These are phyloP conservation scores for Rugalucina vietnamica DNA, from an alignment of 2,888 invertebrate species.

Conservation along the genomic window DNA sequence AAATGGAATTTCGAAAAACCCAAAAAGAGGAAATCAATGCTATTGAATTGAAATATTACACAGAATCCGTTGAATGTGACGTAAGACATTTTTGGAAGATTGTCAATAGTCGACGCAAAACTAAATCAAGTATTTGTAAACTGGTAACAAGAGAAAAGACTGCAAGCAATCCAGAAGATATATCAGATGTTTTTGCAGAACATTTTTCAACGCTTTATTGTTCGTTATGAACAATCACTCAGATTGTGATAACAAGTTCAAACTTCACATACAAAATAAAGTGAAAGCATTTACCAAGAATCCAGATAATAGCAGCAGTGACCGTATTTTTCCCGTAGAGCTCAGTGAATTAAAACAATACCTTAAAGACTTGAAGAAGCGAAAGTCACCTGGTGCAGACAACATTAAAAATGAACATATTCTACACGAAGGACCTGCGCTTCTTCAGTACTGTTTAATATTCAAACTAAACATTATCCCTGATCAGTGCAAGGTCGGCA, in stretches of 20 bases:
- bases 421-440: background rate
- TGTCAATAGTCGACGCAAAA: too few species aligned
- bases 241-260: background rate
- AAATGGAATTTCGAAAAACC: too few species aligned
- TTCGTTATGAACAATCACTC: background rate
- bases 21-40: too few species aligned
- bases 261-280: background rate
- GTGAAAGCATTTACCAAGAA: background rate
- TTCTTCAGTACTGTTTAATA: background rate
- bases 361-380: background rate
- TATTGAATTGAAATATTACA: too few species aligned
- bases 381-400: background rate
- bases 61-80: too few species aligned
- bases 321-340: background rate
- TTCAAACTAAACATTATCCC: background rate
- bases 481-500: conserved; percentile 10
- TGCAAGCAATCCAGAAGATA: too few species aligned
- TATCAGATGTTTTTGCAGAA: too few species aligned
- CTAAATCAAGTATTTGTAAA: too few species aligned
- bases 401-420: background rate
- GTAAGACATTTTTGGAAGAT: too few species aligned
- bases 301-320: background rate
- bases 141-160: too few species aligned
- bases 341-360: background rate
- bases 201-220: background rate